Evolutionary conservation across 2,113 vertebrate species (phyloP).

Genomic region (Malurus elegans): DNA sequence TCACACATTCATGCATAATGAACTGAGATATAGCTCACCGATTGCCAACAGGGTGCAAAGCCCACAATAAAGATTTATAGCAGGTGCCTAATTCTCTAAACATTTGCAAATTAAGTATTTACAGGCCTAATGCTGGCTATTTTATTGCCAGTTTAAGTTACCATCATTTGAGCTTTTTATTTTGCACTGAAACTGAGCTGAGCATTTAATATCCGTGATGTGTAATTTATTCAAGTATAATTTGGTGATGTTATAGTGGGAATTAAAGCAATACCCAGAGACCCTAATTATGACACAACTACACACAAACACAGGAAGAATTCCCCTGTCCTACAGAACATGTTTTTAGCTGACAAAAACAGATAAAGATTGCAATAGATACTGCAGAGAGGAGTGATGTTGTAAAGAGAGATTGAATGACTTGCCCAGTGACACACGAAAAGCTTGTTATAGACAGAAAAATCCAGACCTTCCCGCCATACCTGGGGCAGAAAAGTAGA

Average conservation of each 20-base stretch:
- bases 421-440: neutral
- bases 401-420: neutral
- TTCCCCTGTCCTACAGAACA: neutral
- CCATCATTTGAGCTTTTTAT: conserved; percentile 36
- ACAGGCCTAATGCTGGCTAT: conserved; percentile 15
- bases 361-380: neutral
- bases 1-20: conserved; percentile 61
- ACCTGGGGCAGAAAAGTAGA: neutral
- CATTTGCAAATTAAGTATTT: conserved; percentile 68
- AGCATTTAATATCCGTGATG: conserved; percentile 41
- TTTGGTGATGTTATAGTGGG: conserved; percentile 10
- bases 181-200: conserved; percentile 35
- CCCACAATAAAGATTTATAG: conserved; percentile 54
- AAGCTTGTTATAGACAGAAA: neutral
- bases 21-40: conserved; percentile 54
- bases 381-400: neutral
- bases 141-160: conserved; percentile 65
- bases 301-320: neutral
- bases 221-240: conserved; percentile 47
- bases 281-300: neutral
- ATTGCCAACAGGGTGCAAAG: conserved; percentile 55
- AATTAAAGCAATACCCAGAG: conserved; percentile 10
- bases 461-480: neutral
- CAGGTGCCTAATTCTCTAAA: conserved; percentile 66
- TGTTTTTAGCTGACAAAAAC: neutral